These are phyloP conservation scores for Muscina levida DNA, from an alignment of 2,888 invertebrate species.

Conservation along the genomic window DNA sequence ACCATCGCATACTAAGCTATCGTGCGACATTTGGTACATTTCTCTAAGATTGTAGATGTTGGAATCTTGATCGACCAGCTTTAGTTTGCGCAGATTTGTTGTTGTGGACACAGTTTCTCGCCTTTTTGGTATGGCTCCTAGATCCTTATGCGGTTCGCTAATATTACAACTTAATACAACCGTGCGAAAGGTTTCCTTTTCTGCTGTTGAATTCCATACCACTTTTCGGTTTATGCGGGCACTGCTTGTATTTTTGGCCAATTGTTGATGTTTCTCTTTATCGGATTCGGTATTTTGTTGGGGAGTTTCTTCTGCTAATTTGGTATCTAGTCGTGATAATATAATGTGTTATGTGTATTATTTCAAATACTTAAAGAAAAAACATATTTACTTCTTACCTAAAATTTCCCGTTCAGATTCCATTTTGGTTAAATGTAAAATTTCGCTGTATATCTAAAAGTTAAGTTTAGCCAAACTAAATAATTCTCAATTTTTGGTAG, in stretches of 20 bases:
- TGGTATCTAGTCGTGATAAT: background rate
- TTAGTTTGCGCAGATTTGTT: too few species aligned
- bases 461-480: constrained; percentile 8
- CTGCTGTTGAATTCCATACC: constrained; percentile 45
- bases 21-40: constrained; percentile 41
- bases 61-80: constrained; percentile 25
- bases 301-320: background rate
- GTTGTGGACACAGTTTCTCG: constrained; percentile 31
- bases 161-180: constrained; percentile 53
- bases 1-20: background rate
- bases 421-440: constrained; percentile 35
- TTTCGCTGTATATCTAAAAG: constrained; percentile 18
- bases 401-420: constrained; percentile 23
- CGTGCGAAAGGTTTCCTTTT: constrained; percentile 57
- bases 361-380: too few species aligned
- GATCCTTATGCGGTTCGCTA: constrained; percentile 2
- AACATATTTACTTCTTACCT: too few species aligned
- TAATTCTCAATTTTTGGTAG: too few species aligned
- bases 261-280: background rate
- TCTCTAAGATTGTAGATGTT: constrained; percentile 41
- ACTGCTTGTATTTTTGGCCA: background rate
- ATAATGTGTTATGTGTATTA: too few species aligned
- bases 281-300: too few species aligned
- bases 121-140: constrained; percentile 35
- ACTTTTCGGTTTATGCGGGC: constrained; percentile 21